These are phyloP conservation scores for Eumacrocentrus americanus DNA, from an alignment of 2,888 invertebrate species.

Conservation along the genomic window DNA sequence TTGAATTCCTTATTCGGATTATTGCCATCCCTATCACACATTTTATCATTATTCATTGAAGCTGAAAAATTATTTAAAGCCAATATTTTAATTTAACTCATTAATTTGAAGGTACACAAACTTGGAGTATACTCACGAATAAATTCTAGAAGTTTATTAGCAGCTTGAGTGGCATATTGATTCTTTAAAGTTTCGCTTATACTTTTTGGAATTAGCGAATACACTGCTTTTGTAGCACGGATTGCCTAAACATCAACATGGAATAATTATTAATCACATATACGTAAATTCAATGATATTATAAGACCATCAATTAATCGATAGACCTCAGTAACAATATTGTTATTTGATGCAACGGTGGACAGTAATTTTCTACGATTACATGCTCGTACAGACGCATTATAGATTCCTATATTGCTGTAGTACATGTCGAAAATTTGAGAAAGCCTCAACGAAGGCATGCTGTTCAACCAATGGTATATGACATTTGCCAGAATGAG, in stretches of 20 bases:
- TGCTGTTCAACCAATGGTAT: conserved; percentile 61
- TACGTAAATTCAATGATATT: background rate
- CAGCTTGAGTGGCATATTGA: conserved; percentile 65
- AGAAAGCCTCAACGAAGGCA: conserved; percentile 70
- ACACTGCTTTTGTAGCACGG: conserved; percentile 45
- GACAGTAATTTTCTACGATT: conserved; percentile 68
- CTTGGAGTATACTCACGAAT: conserved; percentile 66
- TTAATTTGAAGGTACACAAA: background rate
- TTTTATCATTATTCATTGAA: conserved; percentile 64
- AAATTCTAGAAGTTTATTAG: conserved; percentile 66
- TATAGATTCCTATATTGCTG: conserved; percentile 70
- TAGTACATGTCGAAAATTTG: conserved; percentile 85
- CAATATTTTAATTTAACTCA: background rate
- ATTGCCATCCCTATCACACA: no score
- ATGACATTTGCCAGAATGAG: conserved; percentile 70
- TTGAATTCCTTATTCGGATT: conserved; percentile 57
- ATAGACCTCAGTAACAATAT: conserved; percentile 66
- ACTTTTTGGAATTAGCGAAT: conserved; percentile 54
- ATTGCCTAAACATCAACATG: conserved; percentile 38
- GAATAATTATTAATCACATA: background rate
- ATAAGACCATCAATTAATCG: background rate
- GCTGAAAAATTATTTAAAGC: conserved; percentile 50
- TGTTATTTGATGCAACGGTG: conserved; percentile 62
- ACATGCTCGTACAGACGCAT: conserved; percentile 69
- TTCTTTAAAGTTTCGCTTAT: conserved; percentile 64